Percentiles rank a stretch among this genome's conserved stretches.
These are phyloP conservation scores for Brotula barbata DNA, from an alignment of 2,797 vertebrate species.

Conservation along the genomic window DNA sequence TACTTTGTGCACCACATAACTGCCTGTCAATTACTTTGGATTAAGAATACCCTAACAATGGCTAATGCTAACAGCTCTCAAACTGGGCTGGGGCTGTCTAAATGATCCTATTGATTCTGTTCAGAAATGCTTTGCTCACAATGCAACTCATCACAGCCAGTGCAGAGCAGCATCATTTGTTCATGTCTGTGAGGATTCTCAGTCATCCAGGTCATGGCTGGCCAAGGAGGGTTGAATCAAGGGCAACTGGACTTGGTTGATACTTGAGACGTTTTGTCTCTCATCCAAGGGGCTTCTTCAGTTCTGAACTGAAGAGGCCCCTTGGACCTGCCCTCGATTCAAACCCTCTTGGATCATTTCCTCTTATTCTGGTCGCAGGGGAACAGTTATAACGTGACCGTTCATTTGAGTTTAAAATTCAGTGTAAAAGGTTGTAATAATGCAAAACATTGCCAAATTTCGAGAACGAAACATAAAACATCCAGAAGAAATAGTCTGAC, in stretches of 20 bases:
- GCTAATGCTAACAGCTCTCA: not conserved
- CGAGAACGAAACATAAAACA: conserved; percentile 4
- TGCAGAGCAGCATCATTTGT: not conserved
- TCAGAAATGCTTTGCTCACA: not conserved
- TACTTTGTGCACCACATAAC: not conserved
- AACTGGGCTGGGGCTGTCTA: not conserved
- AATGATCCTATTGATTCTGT: not conserved
- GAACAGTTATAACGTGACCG: conserved; percentile 12
- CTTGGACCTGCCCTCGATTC: too few species aligned
- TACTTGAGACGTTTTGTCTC: too few species aligned
- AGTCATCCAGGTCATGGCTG: too few species aligned
- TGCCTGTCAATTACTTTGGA: not conserved
- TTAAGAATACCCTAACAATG: not conserved
- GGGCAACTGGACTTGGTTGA: too few species aligned
- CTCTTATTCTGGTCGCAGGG: conserved; percentile 8
- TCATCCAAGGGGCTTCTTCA: too few species aligned
- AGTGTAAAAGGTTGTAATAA: conserved; percentile 1
- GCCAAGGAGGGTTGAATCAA: too few species aligned
- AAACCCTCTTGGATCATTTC: too few species aligned
- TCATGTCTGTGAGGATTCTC: too few species aligned
- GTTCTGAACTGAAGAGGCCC: too few species aligned
- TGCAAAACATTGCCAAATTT: not conserved
- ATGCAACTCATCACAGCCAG: too few species aligned
- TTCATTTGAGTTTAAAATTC: not conserved
- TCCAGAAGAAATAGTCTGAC: not conserved